phyloP scores from a whole-genome alignment of 2,888 invertebrate species.

The Caenorhabditis sinica region DNA sequence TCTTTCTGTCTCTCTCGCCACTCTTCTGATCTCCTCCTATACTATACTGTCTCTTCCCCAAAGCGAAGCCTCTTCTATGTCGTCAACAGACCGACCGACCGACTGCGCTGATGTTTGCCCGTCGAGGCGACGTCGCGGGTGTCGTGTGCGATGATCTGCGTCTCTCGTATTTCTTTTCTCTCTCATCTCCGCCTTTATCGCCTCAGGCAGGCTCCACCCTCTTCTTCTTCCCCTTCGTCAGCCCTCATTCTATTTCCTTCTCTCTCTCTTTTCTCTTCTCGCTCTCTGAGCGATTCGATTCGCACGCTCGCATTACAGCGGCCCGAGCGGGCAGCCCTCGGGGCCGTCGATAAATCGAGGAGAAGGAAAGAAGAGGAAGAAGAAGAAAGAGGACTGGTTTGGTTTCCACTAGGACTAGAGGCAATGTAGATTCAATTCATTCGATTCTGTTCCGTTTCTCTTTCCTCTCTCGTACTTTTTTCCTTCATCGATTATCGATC shows the following conservation, averaged over 20 bases:
- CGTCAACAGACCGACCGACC: conserved; percentile 65
- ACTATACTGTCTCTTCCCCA: conserved; percentile 10
- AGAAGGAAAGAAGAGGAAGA: conserved; percentile 30
- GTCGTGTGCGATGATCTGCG: conserved; percentile 44
- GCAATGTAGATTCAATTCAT: conserved; percentile 41
- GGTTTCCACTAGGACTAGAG: conserved; percentile 50
- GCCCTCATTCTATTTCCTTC: conserved; percentile 34
- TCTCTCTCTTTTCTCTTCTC: conserved; percentile 33
- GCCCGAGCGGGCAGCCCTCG: conserved; percentile 57
- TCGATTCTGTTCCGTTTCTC: conserved; percentile 48
- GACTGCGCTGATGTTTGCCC: conserved; percentile 51
- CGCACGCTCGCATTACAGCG: conserved; percentile 67
- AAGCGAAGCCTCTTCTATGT: conserved; percentile 47
- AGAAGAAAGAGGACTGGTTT: conserved; percentile 53
- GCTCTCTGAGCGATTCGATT: conserved; percentile 48
- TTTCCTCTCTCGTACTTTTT: conserved; percentile 11
- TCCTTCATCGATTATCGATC: conserved; percentile 39
- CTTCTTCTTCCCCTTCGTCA: conserved; percentile 16
- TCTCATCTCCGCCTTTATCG: conserved; percentile 30
- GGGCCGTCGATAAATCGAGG: conserved; percentile 63
- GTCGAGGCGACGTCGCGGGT: conserved; percentile 50
- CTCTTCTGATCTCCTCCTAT: conserved; percentile 9
- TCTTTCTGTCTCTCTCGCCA: conserved; percentile 33
- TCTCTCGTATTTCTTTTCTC: conserved; percentile 7
- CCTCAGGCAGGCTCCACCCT: conserved; percentile 40